Conservation (phyloP, 2,113 vertebrate genomes). For the Myanophis thanlyinensis region DNA sequence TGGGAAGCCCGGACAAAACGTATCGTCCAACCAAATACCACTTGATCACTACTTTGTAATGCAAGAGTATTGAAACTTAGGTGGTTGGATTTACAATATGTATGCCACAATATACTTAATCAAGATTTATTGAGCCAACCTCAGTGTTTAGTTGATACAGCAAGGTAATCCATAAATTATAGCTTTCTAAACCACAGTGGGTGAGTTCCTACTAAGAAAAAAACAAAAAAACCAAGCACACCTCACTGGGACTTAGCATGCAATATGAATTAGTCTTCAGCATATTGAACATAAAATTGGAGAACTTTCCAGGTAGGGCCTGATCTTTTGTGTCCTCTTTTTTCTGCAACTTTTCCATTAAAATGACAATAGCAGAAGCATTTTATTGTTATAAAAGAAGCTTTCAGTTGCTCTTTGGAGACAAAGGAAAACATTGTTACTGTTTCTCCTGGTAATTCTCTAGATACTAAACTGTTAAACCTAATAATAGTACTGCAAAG, state of each 20-base stretch:
- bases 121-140: background rate
- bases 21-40: background rate
- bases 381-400: background rate
- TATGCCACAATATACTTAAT: background rate
- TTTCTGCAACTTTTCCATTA: background rate
- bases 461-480: background rate
- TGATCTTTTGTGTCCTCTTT: background rate
- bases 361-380: background rate
- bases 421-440: background rate
- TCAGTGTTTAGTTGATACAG: background rate
- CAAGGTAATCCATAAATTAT: background rate
- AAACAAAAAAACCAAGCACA: background rate
- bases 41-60: background rate
- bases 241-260: background rate
- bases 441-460: fast-evolving
- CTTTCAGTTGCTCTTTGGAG: background rate
- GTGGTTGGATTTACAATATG: background rate
- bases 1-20: background rate
- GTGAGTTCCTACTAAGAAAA: background rate
- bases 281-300: background rate
- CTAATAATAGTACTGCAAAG: background rate
- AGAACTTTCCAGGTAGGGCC: background rate
- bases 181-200: background rate
- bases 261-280: background rate
- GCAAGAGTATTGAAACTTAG: background rate